Percentiles rank a stretch among this genome's conserved stretches.
Evolutionary conservation across 2,888 invertebrate genomes (phyloP).

Genomic region (Sclerodermus sp.): DNA sequence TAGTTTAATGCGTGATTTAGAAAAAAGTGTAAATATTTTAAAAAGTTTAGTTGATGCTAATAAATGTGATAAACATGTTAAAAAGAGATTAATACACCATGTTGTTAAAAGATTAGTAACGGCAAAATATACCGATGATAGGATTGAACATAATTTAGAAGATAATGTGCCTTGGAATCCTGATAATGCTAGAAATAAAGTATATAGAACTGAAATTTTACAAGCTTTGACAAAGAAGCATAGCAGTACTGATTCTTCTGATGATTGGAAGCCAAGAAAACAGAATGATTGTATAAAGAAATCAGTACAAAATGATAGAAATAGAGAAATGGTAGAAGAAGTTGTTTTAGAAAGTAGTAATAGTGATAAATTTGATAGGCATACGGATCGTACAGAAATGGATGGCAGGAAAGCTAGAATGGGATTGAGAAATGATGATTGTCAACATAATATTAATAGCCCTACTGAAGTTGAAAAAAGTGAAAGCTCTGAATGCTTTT

Average conservation of each 20-base stretch:
- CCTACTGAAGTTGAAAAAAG: constrained; percentile 43
- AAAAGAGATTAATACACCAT: constrained; percentile 67
- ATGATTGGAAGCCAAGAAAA: constrained; percentile 46
- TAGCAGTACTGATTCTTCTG: constrained; percentile 47
- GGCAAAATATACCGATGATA: constrained; percentile 65
- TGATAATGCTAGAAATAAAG: constrained; percentile 49
- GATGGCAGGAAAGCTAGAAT: constrained; percentile 54
- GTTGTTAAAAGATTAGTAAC: constrained; percentile 66
- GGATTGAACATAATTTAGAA: constrained; percentile 48
- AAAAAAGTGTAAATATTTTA: constrained; percentile 65
- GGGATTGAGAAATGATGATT: constrained; percentile 48
- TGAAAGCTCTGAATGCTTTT: constrained; percentile 53
- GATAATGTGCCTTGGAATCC: constrained; percentile 58
- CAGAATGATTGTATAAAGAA: constrained; percentile 25
- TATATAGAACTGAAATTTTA: constrained; percentile 49
- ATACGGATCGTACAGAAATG: constrained; percentile 48
- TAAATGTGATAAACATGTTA: constrained; percentile 64
- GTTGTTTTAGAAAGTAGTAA: constrained; percentile 42
- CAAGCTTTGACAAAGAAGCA: constrained; percentile 47
- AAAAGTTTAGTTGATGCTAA: constrained; percentile 65
- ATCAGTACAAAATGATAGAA: constrained; percentile 23
- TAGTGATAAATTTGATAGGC: constrained; percentile 48
- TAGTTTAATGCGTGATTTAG: constrained; percentile 64
- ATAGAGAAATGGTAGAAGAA: constrained; percentile 31
- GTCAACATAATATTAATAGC: constrained; percentile 34